Conservation (phyloP, 2,113 vertebrate species). For the Tachycineta bicolor region DNA sequence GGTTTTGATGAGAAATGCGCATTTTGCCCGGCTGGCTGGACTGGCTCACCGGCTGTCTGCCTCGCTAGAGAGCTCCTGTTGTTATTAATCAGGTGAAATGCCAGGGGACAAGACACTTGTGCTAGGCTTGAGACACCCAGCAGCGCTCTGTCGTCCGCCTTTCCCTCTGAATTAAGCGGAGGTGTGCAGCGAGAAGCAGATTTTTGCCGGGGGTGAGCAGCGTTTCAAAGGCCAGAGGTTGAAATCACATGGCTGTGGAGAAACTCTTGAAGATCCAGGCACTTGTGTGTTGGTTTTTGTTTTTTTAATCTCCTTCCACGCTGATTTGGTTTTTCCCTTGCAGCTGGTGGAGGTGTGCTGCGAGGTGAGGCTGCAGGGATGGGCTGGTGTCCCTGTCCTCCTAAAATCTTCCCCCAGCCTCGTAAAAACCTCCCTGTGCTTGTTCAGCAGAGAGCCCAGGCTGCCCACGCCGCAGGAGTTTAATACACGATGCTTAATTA, state of each 20-base stretch:
- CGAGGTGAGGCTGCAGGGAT: accelerated
- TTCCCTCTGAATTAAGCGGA: not conserved
- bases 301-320: not conserved
- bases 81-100: not conserved
- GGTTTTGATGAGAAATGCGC: not conserved
- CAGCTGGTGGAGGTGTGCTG: not conserved
- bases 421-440: not conserved
- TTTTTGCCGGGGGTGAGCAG: conserved; percentile 12
- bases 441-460: not conserved
- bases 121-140: not conserved
- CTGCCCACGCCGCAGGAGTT: not conserved
- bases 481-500: not conserved
- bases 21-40: not conserved
- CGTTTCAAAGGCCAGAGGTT: not conserved
- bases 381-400: not conserved
- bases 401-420: not conserved
- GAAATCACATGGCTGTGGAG: not conserved
- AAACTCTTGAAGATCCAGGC: not conserved
- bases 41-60: not conserved
- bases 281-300: not conserved
- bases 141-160: not conserved
- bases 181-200: conserved; percentile 16
- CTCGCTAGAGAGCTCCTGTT: not conserved
- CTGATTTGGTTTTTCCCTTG: not conserved
- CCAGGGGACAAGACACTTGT: not conserved